A percentile compares a stretch with the other conserved stretches of the same genome.
Evolutionary conservation across 2,113 vertebrate species (phyloP).

Genomic region (Mobula hypostoma): DNA sequence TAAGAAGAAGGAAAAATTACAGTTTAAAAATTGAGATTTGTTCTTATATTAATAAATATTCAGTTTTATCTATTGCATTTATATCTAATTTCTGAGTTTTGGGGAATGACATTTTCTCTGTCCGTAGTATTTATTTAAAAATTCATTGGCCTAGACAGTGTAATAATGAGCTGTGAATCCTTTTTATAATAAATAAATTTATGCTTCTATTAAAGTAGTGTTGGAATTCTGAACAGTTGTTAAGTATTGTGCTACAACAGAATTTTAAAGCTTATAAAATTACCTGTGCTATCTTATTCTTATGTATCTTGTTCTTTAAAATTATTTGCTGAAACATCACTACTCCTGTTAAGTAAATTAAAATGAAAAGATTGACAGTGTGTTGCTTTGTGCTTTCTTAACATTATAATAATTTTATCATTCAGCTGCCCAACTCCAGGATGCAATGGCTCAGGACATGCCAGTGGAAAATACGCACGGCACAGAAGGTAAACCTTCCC

Average conservation of each 20-base stretch:
- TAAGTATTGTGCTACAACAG: background rate
- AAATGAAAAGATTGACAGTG: background rate
- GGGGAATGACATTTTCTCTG: background rate
- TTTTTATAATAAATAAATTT: background rate
- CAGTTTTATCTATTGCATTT: background rate
- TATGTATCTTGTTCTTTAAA: background rate
- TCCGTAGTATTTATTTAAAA: background rate
- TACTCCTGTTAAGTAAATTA: background rate
- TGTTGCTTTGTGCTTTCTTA: background rate
- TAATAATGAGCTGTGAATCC: background rate
- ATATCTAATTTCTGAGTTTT: background rate
- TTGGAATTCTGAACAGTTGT: background rate
- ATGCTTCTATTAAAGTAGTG: background rate
- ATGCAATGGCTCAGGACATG: conserved; percentile 89
- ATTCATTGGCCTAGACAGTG: background rate
- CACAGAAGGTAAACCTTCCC: conserved; percentile 79
- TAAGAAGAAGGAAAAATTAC: background rate
- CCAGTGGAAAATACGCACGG: conserved; percentile 89
- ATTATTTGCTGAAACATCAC: background rate
- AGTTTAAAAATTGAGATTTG: background rate
- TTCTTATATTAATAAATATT: background rate
- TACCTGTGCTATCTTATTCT: background rate
- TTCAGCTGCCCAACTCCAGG: conserved; percentile 91
- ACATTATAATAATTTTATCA: conserved; percentile 39
- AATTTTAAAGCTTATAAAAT: background rate